A percentile compares a stretch with the other conserved stretches of the same genome.
Conservation (phyloP, 1,140 invertebrate genomes). For the Drepana arcuata region DNA sequence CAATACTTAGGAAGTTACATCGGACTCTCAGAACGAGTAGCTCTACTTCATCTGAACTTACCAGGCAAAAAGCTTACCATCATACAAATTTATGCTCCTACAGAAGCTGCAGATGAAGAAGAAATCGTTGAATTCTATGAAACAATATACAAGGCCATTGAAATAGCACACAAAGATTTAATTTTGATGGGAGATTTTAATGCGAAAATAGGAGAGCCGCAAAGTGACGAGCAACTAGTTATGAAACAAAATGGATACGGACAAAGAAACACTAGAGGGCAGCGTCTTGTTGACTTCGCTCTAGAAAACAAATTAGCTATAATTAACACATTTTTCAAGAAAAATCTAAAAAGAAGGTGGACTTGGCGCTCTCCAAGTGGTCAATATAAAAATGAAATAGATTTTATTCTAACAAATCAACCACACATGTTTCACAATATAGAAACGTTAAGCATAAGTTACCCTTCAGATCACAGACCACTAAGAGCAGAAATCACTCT, state of each 20-base stretch:
- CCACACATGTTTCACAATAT: slow-evolving; percentile 11
- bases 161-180: too few species aligned
- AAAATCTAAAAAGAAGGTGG: background rate
- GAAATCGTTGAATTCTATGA: too few species aligned
- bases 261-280: background rate
- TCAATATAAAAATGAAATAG: slow-evolving; percentile 18
- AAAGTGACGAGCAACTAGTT: background rate
- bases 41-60: background rate
- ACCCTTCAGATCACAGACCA: slow-evolving; percentile 16
- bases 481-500: slow-evolving; percentile 13
- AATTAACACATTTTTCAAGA: slow-evolving; percentile 1
- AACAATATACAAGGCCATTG: too few species aligned
- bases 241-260: background rate
- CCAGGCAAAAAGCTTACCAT: background rate
- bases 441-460: slow-evolving; percentile 16
- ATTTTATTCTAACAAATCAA: slow-evolving; percentile 16
- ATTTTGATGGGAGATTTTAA: background rate
- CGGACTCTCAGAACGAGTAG: background rate
- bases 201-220: background rate
- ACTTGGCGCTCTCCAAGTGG: slow-evolving; percentile 5
- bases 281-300: background rate
- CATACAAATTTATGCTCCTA: background rate
- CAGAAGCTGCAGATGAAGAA: too few species aligned
- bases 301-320: background rate
- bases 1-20: background rate